Percentiles rank a stretch among this genome's conserved stretches.
phyloP scores from a whole-genome alignment of 2,113 vertebrate species.

The Pyxicephalus adspersus region DNA sequence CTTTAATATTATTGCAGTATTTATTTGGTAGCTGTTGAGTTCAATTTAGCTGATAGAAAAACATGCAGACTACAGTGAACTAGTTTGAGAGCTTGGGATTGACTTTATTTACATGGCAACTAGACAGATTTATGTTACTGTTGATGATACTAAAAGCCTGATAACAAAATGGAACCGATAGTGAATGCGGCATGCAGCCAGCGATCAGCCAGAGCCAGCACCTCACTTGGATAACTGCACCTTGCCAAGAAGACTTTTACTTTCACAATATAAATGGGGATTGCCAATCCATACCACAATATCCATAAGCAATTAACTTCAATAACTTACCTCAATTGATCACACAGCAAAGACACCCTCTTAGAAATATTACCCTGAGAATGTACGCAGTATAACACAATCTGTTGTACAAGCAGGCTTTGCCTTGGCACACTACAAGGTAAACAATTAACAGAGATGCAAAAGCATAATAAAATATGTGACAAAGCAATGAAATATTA shows the following conservation, averaged over 20 bases:
- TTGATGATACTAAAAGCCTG: conserved; percentile 48
- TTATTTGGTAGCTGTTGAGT: conserved; percentile 15
- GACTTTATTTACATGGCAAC: conserved; percentile 50
- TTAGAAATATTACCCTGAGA: neutral
- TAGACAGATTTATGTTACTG: conserved; percentile 51
- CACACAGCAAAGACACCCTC: neutral
- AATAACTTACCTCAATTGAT: conserved; percentile 32
- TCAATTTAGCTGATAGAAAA: conserved; percentile 48
- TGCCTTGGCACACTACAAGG: neutral
- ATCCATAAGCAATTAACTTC: conserved; percentile 52
- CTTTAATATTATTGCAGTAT: neutral
- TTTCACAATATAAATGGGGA: conserved; percentile 1
- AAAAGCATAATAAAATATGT: neutral
- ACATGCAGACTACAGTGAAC: conserved; percentile 22
- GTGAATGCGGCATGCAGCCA: conserved; percentile 31
- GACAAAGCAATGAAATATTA: neutral
- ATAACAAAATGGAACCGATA: conserved; percentile 18
- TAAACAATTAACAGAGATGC: neutral
- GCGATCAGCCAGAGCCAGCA: conserved; percentile 14
- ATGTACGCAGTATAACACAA: neutral
- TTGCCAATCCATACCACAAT: conserved; percentile 30
- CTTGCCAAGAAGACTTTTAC: conserved; percentile 24
- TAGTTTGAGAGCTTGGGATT: conserved; percentile 23
- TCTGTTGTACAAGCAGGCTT: neutral
- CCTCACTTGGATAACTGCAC: conserved; percentile 18